Base-by-base conservation (phyloP, 2,113 vertebrate species). In the Baryphthengus martii region DNA sequence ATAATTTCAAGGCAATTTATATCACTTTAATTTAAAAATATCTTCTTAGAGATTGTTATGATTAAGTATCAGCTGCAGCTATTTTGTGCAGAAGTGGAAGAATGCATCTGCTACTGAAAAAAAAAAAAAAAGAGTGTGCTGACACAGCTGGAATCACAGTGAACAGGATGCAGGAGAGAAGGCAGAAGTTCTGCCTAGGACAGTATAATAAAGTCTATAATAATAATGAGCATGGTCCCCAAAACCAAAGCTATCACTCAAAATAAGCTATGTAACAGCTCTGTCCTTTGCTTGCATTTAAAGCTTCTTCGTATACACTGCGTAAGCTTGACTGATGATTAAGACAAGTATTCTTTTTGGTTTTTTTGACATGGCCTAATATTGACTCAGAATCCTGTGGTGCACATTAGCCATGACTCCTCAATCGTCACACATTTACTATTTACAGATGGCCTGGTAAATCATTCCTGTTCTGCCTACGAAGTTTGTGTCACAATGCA, bases 21-120 rank as follows among this genome's bases (percentile, higher is more conserved):
- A 77, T 77, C 50, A 61, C 75, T 89, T 92, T 33, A 83, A 83
- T 85, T 93, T 92, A 76, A 93, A 92, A 95, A 88, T 93, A 90
- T 92, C 94, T 83, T 96, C 71, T 76, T 39, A 19, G 50, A 89
- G 88, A 91, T 88, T 92, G 83, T 90, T 84, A 45, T 83, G 79
- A 94, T 89, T 56, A 94, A 94, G 72, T 87, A 87, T 89, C 93
- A 96, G 91, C 95, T 91, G 95, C 91, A 94, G 76, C 85, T 92
- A 89, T 63, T 96, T 92, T 77, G 89, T 66, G 76, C 42, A 84
- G 47, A 90, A 89, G 58, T 47, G 49, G 72, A 44, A 90, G 59
- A 95, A 88, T 4, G 10, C 89, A 96, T 92, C 89, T 94, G 89
- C 44, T 53, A 77, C 55, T 87, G 72, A 44, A 86, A 53, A 73